A percentile compares a stretch with the other conserved stretches of the same genome.
Conservation (phyloP, 2,113 vertebrate species). For the Silurus meridionalis region DNA sequence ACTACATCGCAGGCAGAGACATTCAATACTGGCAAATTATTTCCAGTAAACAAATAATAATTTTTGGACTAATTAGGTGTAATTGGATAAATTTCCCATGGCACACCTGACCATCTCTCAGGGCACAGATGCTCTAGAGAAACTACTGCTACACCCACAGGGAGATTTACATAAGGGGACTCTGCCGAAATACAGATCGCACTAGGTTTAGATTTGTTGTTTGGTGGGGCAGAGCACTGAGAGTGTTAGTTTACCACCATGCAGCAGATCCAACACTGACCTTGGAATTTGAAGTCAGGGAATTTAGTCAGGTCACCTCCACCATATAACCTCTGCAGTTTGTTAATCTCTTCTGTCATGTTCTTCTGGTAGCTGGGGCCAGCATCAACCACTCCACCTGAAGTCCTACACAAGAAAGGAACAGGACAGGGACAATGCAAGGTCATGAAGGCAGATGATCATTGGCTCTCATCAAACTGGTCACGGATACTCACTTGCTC, state of each 20-base stretch:
- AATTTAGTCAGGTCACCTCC: conserved; percentile 86
- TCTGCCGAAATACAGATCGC: neutral
- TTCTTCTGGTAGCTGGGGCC: conserved; percentile 85
- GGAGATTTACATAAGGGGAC: neutral
- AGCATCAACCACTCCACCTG: conserved; percentile 82
- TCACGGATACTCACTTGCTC: conserved; percentile 82
- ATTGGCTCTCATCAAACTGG: neutral
- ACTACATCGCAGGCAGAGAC: no score
- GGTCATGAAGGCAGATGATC: neutral
- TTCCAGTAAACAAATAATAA: no score
- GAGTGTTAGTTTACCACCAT: neutral
- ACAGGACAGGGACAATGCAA: neutral
- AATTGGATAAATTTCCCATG: no score
- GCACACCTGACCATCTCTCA: no score
- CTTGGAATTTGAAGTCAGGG: conserved; percentile 87
- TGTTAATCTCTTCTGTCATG: conserved; percentile 78
- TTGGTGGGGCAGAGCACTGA: no score
- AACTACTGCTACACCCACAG: neutral
- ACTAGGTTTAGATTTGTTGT: neutral
- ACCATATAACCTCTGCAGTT: conserved; percentile 86
- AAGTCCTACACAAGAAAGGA: conserved; percentile 65
- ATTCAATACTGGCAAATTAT: no score
- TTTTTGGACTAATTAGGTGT: no score
- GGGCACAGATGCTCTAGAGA: neutral
- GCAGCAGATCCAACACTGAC: conserved; percentile 62